Conservation (phyloP, 2,888 invertebrate species). For the Margaritifera margaritifera region DNA sequence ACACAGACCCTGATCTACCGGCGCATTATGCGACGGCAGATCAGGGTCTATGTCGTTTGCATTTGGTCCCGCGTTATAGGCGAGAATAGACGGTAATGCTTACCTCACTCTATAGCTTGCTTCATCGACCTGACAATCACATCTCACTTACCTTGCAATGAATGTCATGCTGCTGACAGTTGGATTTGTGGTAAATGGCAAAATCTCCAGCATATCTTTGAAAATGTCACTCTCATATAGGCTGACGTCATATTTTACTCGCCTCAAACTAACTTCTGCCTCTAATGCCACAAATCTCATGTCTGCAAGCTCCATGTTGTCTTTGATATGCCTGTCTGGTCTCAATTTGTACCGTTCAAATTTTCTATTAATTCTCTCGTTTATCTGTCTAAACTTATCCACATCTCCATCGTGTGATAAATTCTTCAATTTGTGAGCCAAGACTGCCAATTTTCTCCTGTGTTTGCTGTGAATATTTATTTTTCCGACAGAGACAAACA, state of each 20-base stretch:
- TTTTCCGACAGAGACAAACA: conserved; percentile 19
- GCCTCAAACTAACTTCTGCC: conserved; percentile 18
- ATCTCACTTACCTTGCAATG: conserved; percentile 23
- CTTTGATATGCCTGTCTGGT: background rate
- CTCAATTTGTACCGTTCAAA: conserved; percentile 16
- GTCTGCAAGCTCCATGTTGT: conserved; percentile 23
- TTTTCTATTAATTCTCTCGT: conserved; percentile 7
- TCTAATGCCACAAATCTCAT: conserved; percentile 22
- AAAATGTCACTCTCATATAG: conserved; percentile 17
- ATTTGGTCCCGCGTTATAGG: too few species aligned
- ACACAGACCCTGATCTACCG: too few species aligned
- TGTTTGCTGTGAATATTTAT: conserved; percentile 10
- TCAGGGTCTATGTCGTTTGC: too few species aligned
- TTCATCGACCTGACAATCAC: background rate
- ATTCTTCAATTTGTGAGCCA: conserved; percentile 24
- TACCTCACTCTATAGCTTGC: background rate
- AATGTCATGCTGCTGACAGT: conserved; percentile 25
- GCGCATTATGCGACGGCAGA: too few species aligned
- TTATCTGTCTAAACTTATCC: conserved; percentile 10
- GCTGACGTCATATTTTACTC: conserved; percentile 19
- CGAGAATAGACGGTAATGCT: too few species aligned
- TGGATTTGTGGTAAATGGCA: conserved; percentile 32
- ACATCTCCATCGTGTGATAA: conserved; percentile 22
- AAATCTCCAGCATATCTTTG: conserved; percentile 20
- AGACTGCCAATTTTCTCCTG: conserved; percentile 7